A percentile compares a stretch with the other conserved stretches of the same genome.
Evolutionary conservation across 1,140 invertebrate genomes (phyloP).

Genomic region (Drosophila watanabei): DNA sequence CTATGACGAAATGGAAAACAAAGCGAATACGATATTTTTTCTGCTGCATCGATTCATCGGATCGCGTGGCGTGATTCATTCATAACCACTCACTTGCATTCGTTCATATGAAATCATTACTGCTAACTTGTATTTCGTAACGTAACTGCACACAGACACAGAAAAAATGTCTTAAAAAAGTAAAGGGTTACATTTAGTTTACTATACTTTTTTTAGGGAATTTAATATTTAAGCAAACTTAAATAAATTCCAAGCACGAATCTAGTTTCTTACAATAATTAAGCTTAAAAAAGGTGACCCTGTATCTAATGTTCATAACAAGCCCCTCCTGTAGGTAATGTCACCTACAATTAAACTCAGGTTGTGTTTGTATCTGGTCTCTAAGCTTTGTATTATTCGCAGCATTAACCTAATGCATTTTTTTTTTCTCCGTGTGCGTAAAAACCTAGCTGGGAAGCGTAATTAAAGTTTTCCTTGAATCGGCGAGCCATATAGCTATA

Average conservation of each 20-base stretch:
- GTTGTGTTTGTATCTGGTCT: background rate
- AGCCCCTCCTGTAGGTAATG: background rate
- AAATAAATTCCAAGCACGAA: background rate
- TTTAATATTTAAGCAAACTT: background rate
- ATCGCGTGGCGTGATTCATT: conserved; percentile 43
- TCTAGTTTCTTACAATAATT: too few relatives aligned
- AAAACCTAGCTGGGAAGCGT: conserved; percentile 40
- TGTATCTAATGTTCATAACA: background rate
- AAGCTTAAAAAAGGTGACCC: too few relatives aligned
- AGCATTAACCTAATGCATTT: background rate
- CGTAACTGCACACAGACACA: conserved; percentile 4
- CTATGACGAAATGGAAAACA: conserved; percentile 40
- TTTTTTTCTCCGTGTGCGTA: conserved; percentile 11
- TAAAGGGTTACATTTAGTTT: background rate
- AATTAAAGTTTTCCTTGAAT: conserved; percentile 57
- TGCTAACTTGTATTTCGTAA: conserved; percentile 6
- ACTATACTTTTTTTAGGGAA: background rate
- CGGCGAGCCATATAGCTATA: background rate
- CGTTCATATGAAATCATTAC: conserved; percentile 1
- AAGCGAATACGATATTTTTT: conserved; percentile 18
- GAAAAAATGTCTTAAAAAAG: background rate
- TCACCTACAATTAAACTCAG: background rate
- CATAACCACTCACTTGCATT: conserved; percentile 33
- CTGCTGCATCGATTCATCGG: conserved; percentile 52
- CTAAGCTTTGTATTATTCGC: background rate